phyloP scores from a whole-genome alignment of 2,888 invertebrate species.

The Acanthopleura granulata region DNA sequence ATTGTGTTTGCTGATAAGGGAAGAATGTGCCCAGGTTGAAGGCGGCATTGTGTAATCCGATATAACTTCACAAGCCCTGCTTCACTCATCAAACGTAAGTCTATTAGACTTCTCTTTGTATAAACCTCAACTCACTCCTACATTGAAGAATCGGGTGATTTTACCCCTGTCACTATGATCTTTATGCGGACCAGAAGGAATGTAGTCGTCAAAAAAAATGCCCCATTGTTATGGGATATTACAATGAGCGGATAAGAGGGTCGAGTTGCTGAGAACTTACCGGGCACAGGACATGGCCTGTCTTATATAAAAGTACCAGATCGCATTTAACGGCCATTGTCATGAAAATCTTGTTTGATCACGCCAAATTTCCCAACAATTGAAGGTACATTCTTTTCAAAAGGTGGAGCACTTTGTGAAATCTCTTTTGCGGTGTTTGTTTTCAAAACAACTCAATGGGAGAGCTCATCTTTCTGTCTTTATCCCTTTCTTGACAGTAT shows the following conservation, averaged over 20 bases:
- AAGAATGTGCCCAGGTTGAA: too few relatives aligned
- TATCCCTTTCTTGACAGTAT: conserved; percentile 6
- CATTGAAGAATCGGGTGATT: too few relatives aligned
- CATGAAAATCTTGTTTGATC: conserved; percentile 12
- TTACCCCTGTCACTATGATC: too few relatives aligned
- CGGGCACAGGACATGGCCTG: too few relatives aligned
- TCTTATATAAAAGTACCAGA: too few relatives aligned
- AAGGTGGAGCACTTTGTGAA: conserved; percentile 10
- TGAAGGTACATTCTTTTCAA: neutral
- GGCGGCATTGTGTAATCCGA: neutral
- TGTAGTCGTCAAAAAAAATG: too few relatives aligned
- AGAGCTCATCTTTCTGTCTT: neutral
- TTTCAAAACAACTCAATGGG: conserved; percentile 14
- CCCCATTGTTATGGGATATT: too few relatives aligned
- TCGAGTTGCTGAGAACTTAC: too few relatives aligned
- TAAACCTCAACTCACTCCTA: neutral
- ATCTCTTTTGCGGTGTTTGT: conserved; percentile 12
- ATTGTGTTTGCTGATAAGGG: too few relatives aligned
- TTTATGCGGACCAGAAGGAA: too few relatives aligned
- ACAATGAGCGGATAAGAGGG: too few relatives aligned
- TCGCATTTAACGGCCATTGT: neutral
- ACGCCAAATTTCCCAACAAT: conserved; percentile 15
- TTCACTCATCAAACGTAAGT: neutral
- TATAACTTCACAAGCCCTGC: neutral
- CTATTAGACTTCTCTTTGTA: neutral